Evolutionary conservation across 1,140 invertebrate genomes (phyloP).

Genomic region (Brachionus calyciflorus): DNA sequence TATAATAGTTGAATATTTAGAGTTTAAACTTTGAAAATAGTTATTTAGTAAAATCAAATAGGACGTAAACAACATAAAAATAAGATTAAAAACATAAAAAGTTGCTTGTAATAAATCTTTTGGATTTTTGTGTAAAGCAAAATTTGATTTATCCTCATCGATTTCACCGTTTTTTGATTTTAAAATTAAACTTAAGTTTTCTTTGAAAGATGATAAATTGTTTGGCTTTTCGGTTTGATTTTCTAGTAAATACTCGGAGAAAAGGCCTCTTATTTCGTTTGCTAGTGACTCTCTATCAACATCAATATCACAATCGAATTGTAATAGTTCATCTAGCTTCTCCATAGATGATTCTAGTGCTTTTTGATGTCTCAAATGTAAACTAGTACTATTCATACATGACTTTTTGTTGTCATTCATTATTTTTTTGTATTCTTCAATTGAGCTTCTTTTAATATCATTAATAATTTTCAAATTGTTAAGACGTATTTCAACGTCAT

Average conservation of each 20-base stretch:
- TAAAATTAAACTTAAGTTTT: not conserved
- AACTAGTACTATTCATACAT: not conserved
- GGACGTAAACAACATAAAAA: constrained; percentile 12
- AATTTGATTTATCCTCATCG: not conserved
- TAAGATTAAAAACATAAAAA: not conserved
- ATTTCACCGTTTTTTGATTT: not conserved
- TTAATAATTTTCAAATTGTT: constrained; percentile 2
- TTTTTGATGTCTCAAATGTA: not conserved
- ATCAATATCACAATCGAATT: constrained; percentile 3
- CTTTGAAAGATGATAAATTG: constrained; percentile 1
- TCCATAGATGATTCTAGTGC: not conserved
- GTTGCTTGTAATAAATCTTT: constrained; percentile 23
- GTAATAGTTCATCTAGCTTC: not conserved
- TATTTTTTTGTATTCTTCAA: not conserved
- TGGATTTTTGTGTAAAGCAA: constrained; percentile 6
- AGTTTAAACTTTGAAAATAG: constrained; percentile 17
- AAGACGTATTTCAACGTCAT: not conserved
- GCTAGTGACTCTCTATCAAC: not conserved
- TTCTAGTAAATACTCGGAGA: not conserved
- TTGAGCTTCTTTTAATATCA: not conserved
- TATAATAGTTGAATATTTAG: not conserved
- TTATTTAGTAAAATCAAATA: constrained; percentile 6
- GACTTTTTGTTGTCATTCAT: not conserved
- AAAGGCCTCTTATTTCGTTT: not conserved
- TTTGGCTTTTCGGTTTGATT: not conserved